Evolutionary conservation across 37 sponge, comb jelly and placozoan genomes (phyloP), one percentile per base, ranked within the genome.

Genomic region (Spongilla lacustris): DNA sequence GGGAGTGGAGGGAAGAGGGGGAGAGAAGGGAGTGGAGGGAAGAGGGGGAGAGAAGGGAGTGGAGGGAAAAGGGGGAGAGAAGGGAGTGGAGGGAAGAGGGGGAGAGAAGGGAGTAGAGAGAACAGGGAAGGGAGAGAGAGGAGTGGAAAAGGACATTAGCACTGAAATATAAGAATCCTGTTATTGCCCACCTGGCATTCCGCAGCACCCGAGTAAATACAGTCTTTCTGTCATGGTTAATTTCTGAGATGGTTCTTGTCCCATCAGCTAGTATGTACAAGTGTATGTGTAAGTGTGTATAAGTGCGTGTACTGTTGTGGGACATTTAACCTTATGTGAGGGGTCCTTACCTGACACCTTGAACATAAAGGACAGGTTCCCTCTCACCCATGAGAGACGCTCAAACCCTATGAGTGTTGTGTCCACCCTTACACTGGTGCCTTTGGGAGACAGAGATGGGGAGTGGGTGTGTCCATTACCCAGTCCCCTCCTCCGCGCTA

Each of bases 361-460:
- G 67, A 99, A 99, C 24, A 99, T 79, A 68, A 99, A 89, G 34
- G 91, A 88, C 71, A 78, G 88, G 71, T 97, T 88, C 8, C 99
- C 99, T 70, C 96, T 83, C 77, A 89, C 88, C 97, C 99, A 97
- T 17, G 76, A 49, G 84, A 92, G 70, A 75, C 92, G 83, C 24
- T 97, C 70, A 73, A 97, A 97, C 0, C 99, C 98, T 2, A 95
- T 33, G 37, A 98, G 75, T 36, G 93, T 93, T 48, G 97, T 94
- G 77, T 98, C 98, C 69, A 98, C 93, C 17, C 98, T 80, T 29
- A 98, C 96, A 76, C 84, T 93, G 13, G 98, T 91, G 27, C 98
- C 96, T 96, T 50, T 24, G 71, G 27, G 67, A 36, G 29, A 58
- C 10, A 67, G 11, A n/a, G n/a, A n/a, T n/a, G n/a, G n/a, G n/a